These are phyloP conservation scores for Himalopsyche tibetana DNA, from an alignment of 2,888 invertebrate genomes.

Conservation along the genomic window DNA sequence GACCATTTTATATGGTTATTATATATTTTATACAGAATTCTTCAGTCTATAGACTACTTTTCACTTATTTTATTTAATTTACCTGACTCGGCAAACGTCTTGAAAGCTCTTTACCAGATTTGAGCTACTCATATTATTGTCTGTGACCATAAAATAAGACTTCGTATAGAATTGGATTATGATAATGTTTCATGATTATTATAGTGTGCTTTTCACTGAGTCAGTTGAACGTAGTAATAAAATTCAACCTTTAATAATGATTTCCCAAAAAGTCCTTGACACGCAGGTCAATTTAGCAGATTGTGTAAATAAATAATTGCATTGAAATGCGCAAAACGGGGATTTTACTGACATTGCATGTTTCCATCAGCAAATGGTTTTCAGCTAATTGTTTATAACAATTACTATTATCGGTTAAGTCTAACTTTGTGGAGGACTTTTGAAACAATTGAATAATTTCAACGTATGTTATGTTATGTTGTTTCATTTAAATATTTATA, in stretches of 20 bases:
- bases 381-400: constrained; percentile 11
- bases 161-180: neutral
- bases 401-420: neutral
- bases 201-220: neutral
- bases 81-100: too few relatives aligned
- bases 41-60: too few relatives aligned
- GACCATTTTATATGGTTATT: too few relatives aligned
- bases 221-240: neutral
- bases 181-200: neutral
- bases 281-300: constrained; percentile 18
- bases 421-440: neutral
- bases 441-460: neutral
- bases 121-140: too few relatives aligned
- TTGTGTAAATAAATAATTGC: constrained; percentile 24
- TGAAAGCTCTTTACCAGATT: too few relatives aligned
- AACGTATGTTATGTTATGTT: neutral
- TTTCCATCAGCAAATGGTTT: neutral
- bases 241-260: constrained; percentile 5
- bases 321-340: neutral
- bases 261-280: constrained; percentile 25
- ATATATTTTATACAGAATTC: too few relatives aligned
- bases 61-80: too few relatives aligned
- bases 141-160: neutral
- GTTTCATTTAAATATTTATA: neutral
- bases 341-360: constrained; percentile 3